A percentile compares a stretch with the other conserved stretches of the same genome.
These are phyloP conservation scores for Andrena hattorfiana DNA, from an alignment of 2,888 invertebrate genomes.

Conservation along the genomic window DNA sequence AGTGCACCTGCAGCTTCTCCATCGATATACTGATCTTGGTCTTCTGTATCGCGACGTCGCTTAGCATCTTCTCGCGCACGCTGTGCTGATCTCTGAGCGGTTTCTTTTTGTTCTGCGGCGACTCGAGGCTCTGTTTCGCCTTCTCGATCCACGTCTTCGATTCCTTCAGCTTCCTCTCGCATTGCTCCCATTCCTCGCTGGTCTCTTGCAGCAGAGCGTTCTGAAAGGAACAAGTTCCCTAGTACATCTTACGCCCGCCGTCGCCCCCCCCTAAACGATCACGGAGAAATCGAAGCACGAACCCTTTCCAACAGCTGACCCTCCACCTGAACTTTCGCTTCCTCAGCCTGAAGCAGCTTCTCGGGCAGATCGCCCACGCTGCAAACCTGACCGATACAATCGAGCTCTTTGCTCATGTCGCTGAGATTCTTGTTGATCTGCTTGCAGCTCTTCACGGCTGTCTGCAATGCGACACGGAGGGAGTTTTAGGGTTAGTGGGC, in stretches of 20 bases:
- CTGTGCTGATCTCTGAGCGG: constrained; percentile 95
- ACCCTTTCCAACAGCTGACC: constrained; percentile 94
- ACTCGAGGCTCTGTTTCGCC: constrained; percentile 91
- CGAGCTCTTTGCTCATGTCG: constrained; percentile 96
- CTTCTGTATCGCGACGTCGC: constrained; percentile 95
- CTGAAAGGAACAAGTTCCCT: constrained; percentile 84
- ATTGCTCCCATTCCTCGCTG: constrained; percentile 98
- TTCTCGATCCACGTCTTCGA: constrained; percentile 96
- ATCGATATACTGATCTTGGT: constrained; percentile 95
- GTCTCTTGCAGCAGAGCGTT: constrained; percentile 95
- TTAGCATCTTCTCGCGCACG: constrained; percentile 93
- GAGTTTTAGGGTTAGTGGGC: not conserved
- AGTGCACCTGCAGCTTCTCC: constrained; percentile 96
- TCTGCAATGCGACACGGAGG: constrained; percentile 86
- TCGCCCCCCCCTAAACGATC: not conserved
- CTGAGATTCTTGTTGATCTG: constrained; percentile 94
- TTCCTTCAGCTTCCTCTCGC: constrained; percentile 96
- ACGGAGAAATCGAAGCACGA: constrained; percentile 78
- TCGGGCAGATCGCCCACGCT: constrained; percentile 94
- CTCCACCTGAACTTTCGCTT: constrained; percentile 94
- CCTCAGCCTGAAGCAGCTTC: constrained; percentile 94
- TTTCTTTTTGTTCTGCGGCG: constrained; percentile 94
- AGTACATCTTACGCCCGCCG: constrained; percentile 10
- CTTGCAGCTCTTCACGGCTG: constrained; percentile 95
- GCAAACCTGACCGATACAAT: constrained; percentile 93